These are phyloP conservation scores for Monarcha castaneiventris DNA, from an alignment of 2,113 vertebrate genomes.

Conservation along the genomic window DNA sequence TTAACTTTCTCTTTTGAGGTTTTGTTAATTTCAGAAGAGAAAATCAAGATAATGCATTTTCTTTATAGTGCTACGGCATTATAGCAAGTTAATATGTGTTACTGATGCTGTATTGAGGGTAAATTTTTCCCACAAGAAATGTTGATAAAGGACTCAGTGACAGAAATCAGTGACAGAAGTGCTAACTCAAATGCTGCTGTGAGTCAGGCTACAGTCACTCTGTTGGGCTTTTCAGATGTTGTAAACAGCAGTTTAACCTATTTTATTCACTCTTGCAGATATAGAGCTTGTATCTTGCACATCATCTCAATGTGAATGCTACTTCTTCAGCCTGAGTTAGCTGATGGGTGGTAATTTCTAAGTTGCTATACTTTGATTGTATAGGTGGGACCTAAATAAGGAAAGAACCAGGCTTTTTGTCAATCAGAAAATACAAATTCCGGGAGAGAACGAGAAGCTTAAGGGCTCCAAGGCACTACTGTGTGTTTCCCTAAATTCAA, in stretches of 20 bases:
- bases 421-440: constrained; percentile 19
- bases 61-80: background rate
- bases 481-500: background rate
- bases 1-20: background rate
- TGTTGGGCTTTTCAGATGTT: background rate
- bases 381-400: background rate
- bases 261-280: background rate
- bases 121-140: background rate
- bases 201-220: background rate
- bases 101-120: background rate
- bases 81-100: background rate
- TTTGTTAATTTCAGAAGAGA: background rate
- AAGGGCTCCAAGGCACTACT: background rate
- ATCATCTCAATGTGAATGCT: background rate
- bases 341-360: background rate
- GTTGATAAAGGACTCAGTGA: background rate
- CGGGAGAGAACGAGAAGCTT: background rate
- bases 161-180: background rate
- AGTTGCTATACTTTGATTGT: background rate
- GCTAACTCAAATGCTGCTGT: background rate
- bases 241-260: background rate
- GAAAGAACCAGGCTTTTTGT: background rate
- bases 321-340: constrained; percentile 22
- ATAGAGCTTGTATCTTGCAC: background rate
- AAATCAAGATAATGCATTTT: background rate